Evolutionary conservation across 2,797 vertebrate genomes (phyloP).

Genomic region (Cyprinodon diabolis): DNA sequence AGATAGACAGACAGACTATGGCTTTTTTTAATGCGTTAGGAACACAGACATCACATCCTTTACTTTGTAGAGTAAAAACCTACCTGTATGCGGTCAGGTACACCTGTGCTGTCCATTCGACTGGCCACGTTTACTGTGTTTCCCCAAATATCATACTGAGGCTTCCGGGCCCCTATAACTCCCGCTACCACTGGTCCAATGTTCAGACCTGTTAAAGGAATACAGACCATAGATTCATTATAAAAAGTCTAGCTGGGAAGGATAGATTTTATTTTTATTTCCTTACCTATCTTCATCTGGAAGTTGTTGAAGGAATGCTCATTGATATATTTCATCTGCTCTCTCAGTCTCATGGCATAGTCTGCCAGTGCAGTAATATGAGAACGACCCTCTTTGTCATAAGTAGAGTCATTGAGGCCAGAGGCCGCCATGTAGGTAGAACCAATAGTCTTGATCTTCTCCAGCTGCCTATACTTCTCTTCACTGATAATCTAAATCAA

Average conservation of each 20-base stretch:
- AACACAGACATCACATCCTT: neutral
- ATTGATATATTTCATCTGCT: conserved; percentile 97
- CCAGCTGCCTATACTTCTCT: conserved; percentile 91
- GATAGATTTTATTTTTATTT: neutral
- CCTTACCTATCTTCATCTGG: conserved; percentile 96
- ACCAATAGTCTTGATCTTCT: conserved; percentile 97
- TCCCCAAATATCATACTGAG: conserved; percentile 95
- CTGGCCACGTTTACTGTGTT: conserved; percentile 98
- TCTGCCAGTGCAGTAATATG: conserved; percentile 92
- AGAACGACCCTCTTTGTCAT: conserved; percentile 89
- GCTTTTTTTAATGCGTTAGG: too few species aligned
- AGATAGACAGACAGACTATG: too few species aligned
- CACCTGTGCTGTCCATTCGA: conserved; percentile 98
- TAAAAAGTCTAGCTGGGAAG: neutral
- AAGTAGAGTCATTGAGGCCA: conserved; percentile 93
- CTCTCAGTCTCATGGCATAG: conserved; percentile 94
- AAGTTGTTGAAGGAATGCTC: conserved; percentile 99
- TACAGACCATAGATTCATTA: neutral
- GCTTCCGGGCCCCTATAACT: conserved; percentile 92
- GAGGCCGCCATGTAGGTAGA: conserved; percentile 97
- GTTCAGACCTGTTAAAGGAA: conserved; percentile 84
- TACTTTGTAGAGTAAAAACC: neutral
- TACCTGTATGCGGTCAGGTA: conserved; percentile 96
- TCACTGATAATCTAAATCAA: conserved; percentile 90
- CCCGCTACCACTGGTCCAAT: conserved; percentile 95